A percentile compares a stretch with the other conserved stretches of the same genome.
Conservation (phyloP, 1,140 invertebrate genomes). For the Lasioglossum albipes region DNA sequence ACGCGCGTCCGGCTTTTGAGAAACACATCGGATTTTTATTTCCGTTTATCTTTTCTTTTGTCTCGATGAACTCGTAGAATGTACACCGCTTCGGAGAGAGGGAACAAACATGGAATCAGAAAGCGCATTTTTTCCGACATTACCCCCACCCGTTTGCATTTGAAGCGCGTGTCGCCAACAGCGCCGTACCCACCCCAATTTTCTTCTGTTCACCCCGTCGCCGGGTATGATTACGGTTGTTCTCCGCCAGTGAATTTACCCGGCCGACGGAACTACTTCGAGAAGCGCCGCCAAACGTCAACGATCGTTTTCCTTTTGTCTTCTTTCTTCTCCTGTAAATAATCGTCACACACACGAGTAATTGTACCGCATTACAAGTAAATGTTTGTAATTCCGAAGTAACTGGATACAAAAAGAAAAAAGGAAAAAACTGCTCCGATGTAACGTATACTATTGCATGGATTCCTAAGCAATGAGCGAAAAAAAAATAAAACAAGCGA, state of each 20-base stretch:
- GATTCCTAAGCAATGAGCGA: constrained; percentile 51
- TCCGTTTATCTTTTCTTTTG: background rate
- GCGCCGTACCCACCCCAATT: background rate
- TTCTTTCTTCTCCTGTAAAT: constrained; percentile 65
- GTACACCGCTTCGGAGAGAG: no score
- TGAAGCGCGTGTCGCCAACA: constrained; percentile 5
- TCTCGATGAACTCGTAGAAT: background rate
- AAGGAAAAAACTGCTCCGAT: constrained; percentile 38
- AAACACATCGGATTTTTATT: constrained; percentile 21
- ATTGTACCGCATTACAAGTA: constrained; percentile 64
- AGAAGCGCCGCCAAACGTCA: background rate
- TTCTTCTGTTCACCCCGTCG: constrained; percentile 12
- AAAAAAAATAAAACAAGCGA: constrained; percentile 5
- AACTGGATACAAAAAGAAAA: constrained; percentile 24
- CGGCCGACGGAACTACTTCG: no score
- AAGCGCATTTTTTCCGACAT: no score
- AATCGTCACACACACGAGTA: constrained; percentile 63
- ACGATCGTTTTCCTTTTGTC: constrained; percentile 44
- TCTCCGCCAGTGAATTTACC: constrained; percentile 8
- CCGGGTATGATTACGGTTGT: constrained; percentile 31
- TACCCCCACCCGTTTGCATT: background rate
- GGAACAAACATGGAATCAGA: background rate
- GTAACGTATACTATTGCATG: constrained; percentile 56
- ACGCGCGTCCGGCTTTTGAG: constrained; percentile 14
- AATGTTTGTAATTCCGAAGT: constrained; percentile 63